Conservation (phyloP, 2,797 vertebrate genomes). For the Lagocephalus sceleratus region DNA sequence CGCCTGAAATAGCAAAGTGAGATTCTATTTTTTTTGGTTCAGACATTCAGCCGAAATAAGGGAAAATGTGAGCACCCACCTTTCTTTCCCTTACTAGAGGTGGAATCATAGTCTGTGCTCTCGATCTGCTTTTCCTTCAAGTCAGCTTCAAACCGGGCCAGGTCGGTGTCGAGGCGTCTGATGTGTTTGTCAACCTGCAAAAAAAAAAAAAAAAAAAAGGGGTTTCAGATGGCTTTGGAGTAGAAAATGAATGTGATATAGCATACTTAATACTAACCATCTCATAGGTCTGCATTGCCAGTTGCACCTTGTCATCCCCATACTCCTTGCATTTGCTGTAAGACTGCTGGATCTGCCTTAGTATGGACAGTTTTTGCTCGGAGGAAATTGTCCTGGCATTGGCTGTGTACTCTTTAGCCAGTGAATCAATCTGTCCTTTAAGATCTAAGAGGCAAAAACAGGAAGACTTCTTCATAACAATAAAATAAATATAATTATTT, state of each 20-base stretch:
- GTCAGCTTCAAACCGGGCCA: constrained; percentile 95
- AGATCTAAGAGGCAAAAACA: constrained; percentile 78
- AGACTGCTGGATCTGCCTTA: constrained; percentile 94
- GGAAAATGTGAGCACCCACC: constrained; percentile 57
- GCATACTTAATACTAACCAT: constrained; percentile 80
- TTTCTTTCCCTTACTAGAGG: constrained; percentile 97
- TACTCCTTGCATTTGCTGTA: constrained; percentile 98
- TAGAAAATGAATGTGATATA: background rate
- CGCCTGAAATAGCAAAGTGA: constrained; percentile 59
- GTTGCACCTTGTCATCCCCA: constrained; percentile 97
- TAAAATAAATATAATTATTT: background rate
- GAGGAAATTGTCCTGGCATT: constrained; percentile 88
- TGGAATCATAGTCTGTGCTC: constrained; percentile 94
- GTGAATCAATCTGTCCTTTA: constrained; percentile 91
- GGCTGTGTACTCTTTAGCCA: constrained; percentile 93
- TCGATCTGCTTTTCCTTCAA: constrained; percentile 97
- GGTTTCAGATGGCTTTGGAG: background rate
- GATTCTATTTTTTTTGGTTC: background rate
- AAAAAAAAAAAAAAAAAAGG: background rate
- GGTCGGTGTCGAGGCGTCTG: constrained; percentile 92
- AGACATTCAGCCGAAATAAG: background rate
- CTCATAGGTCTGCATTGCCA: constrained; percentile 99
- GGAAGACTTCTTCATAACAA: background rate
- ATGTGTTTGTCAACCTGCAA: constrained; percentile 96
- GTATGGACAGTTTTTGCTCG: constrained; percentile 90